Conservation (phyloP, 2,888 invertebrate species). For the Drosophila trichaetosa region DNA sequence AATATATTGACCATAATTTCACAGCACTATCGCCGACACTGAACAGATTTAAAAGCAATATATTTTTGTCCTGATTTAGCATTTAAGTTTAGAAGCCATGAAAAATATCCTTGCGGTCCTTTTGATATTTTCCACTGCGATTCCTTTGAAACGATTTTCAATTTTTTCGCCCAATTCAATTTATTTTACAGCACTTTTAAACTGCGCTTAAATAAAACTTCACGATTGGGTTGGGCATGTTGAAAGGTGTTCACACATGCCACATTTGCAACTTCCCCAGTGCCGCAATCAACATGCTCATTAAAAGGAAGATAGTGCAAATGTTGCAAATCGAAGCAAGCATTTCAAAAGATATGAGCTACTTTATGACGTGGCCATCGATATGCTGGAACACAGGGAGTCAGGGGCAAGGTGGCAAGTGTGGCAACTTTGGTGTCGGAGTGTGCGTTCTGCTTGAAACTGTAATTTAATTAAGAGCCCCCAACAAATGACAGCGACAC, state of each 20-base stretch:
- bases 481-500: constrained; percentile 36
- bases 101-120: no score
- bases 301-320: constrained; percentile 5
- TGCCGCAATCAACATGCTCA: background rate
- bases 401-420: background rate
- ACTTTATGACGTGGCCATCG: background rate
- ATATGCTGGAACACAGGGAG: background rate
- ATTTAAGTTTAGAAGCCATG: no score
- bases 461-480: constrained; percentile 73
- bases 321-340: constrained; percentile 22
- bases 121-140: background rate
- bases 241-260: background rate
- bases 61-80: no score
- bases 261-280: background rate
- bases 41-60: background rate
- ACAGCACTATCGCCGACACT: background rate
- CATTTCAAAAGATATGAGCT: constrained; percentile 19
- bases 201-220: background rate
- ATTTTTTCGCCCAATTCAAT: background rate
- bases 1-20: background rate
- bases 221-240: background rate
- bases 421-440: constrained; percentile 6
- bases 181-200: background rate
- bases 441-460: constrained; percentile 32
- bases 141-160: background rate